phyloP scores from a whole-genome alignment of 2,888 invertebrate genomes.

The Noctua comes region DNA sequence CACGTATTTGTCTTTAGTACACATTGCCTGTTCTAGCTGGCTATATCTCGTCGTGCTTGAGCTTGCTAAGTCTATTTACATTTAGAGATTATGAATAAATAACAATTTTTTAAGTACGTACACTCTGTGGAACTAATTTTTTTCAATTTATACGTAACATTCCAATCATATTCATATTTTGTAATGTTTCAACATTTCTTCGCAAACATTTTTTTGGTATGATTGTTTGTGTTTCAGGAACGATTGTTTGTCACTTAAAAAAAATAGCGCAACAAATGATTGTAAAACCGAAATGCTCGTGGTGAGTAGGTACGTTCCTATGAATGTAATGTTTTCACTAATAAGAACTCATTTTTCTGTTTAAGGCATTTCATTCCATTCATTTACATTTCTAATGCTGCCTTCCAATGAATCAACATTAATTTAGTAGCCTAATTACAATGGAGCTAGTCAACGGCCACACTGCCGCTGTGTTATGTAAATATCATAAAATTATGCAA shows the following conservation, averaged over 20 bases:
- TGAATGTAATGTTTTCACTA: background rate
- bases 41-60: constrained; percentile 16
- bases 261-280: background rate
- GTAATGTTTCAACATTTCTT: background rate
- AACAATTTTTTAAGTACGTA: background rate
- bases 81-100: background rate
- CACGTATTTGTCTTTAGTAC: constrained; percentile 48
- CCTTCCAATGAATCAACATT: constrained; percentile 5
- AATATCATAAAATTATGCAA: constrained; percentile 54
- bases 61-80: constrained; percentile 10
- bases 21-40: constrained; percentile 24
- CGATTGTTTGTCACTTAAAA: background rate
- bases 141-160: background rate
- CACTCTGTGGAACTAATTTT: background rate
- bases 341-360: background rate
- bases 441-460: background rate
- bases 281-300: background rate
- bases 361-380: background rate
- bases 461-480: constrained; percentile 16
- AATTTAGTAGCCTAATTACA: constrained; percentile 26
- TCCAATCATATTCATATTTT: background rate
- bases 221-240: background rate
- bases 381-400: background rate
- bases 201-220: background rate
- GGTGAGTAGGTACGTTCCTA: background rate